Evolutionary conservation across 92 coral and sea anemone species (phyloP).

Genomic region (Galaxea fascicularis): DNA sequence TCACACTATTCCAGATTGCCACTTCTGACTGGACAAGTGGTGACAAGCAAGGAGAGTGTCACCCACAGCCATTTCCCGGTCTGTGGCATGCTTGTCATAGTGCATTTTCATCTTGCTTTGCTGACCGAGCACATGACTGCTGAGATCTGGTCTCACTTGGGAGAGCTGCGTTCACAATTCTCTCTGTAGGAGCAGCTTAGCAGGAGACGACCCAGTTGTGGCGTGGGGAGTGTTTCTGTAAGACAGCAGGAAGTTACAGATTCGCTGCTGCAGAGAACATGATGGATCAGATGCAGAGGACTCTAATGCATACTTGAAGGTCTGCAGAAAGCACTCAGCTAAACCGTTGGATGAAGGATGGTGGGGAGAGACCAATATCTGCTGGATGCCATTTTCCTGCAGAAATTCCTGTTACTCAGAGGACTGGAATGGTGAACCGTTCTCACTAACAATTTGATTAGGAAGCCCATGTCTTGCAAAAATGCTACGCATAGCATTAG

Average conservation of each 20-base stretch:
- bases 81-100: no score
- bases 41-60: no score
- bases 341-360: slow-evolving; percentile 33
- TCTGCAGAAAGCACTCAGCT: slow-evolving; percentile 5
- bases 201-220: slow-evolving; percentile 30
- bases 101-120: no score
- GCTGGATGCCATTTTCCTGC: slow-evolving; percentile 26
- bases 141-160: no score
- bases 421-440: slow-evolving; percentile 31
- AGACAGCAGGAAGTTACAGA: slow-evolving; percentile 22
- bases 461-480: slow-evolving; percentile 42
- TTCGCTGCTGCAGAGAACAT: slow-evolving; percentile 22
- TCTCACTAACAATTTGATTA: slow-evolving; percentile 21
- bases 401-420: slow-evolving; percentile 2
- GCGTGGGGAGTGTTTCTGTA: slow-evolving; percentile 42
- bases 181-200: no score
- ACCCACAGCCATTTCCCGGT: no score
- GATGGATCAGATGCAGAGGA: slow-evolving; percentile 16
- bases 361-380: slow-evolving; percentile 13
- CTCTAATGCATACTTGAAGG: slow-evolving; percentile 20
- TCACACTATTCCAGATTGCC: no score
- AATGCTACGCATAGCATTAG: slow-evolving; percentile 33
- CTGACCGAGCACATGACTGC: no score
- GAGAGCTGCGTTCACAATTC: no score
- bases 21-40: no score